Evolutionary conservation across 2,888 invertebrate species (phyloP), one percentile per base, ranked within the genome.

Genomic region (Torymus texanus): DNA sequence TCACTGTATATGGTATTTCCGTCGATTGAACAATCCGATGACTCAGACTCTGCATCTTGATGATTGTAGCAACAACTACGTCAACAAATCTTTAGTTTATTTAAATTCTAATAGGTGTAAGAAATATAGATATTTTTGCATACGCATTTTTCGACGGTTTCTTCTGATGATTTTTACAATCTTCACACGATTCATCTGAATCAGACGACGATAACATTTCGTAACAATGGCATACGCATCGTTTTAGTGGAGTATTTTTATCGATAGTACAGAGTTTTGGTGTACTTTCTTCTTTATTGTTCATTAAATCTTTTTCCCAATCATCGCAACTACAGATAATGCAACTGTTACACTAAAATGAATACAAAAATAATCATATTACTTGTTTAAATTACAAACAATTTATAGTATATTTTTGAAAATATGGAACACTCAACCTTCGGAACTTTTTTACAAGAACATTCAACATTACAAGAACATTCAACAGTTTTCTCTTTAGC

Each of bases 261-360:
- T 53, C 50, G 53, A n/a, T 11, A 11, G n/a, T 41, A 8, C 62
- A 16, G 11, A 11, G 53, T 8, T 62, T 14, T 8, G 53, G 1
- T 16, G 11, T 13, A 11, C 29, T 2, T 13, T 55, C 62, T 14
- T 29, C 53, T 29, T n/a, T 16, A 12, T 10, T 12, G 1, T 13
- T 73, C 70, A 72, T 59, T 21, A 78, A 55, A 66, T 82, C 81
- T 5, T 55, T 53, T 67, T 83, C 82, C 82, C 82, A 84, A 10
- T 84, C 78, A 58, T 75, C 75, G 55, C 83, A 84, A n/a, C 66
- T 75, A 67, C 84, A 84, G 21, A 77, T 16, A 10, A 78, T 75
- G 55, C 81, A 83, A 67, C 79, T 82, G 16, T 81, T 21, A 50
- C 80, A 82, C 84, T 84, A 21, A 18, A 61, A 73, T 13, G 16